Evolutionary conservation across 1,140 invertebrate species (phyloP), one percentile per base, ranked within the genome.

Genomic region (Nephila pilipes): DNA sequence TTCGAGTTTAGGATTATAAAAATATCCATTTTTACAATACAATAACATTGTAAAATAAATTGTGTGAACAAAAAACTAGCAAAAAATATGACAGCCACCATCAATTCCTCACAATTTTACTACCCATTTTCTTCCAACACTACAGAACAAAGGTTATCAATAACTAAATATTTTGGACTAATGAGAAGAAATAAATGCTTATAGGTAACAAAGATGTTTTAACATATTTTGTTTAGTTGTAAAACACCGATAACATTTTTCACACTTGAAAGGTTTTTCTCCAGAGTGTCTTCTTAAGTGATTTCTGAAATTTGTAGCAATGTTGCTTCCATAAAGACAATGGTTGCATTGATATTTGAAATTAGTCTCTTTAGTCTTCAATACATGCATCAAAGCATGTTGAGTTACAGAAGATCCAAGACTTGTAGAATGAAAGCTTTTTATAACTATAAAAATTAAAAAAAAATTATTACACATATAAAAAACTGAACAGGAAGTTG

Each of bases 291-390:
- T 25, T 25, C 25, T 29, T 3, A 65, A 3, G 25, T 65, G 63
- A 65, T 65, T 65, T 65, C 63, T 65, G 14, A 65, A 65, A 65
- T 65, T 65, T 65, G 63, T 65, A 65, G 63, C 63, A 65, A 65
- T 25, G 25, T 65, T 65, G 25, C n/a, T 65, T 65, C 25, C 25
- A 25, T 65, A 65, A 25, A n/a, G 10, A 2, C 63, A 65, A 12
- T 25, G 2, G 25, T 65, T 25, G 14, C 63, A 65, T 10, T 25
- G 22, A n/a, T 65, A 29, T 25, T 65, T 65, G 25, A 25, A 25
- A 65, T 25, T 12, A 65, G 10, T 46, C 12, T 46, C 46, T 46
- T 46, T 5, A 14, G 63, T n/a, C 12, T 25, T n/a, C 22, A 25
- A 65, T 2, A 25, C 22, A 12, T 65, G 63, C 63, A 65, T 65